These are phyloP conservation scores for Prinia subflava DNA, from an alignment of 2,113 vertebrate genomes.

Conservation along the genomic window DNA sequence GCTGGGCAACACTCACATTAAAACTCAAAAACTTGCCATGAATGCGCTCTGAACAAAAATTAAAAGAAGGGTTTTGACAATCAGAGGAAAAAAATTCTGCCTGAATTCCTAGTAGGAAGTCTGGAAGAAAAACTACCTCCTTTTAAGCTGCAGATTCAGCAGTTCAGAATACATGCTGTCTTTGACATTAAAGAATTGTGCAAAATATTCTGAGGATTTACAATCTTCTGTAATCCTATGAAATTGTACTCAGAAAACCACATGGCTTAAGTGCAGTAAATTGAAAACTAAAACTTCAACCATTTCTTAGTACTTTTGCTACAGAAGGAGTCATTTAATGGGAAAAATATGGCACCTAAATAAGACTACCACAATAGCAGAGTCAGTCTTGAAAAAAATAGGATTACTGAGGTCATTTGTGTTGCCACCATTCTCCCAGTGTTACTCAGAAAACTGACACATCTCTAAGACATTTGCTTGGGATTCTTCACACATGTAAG, in stretches of 20 bases:
- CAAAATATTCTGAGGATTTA: background rate
- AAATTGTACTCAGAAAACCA: background rate
- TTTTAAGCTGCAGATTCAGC: background rate
- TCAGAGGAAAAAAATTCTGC: background rate
- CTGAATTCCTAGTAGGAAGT: background rate
- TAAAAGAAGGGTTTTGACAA: background rate
- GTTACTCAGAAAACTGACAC: background rate
- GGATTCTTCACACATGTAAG: background rate
- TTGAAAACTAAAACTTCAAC: background rate
- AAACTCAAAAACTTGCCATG: background rate
- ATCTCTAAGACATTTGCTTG: background rate
- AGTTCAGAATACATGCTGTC: background rate
- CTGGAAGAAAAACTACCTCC: background rate
- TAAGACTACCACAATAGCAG: background rate
- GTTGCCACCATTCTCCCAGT: background rate
- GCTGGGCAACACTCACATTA: background rate
- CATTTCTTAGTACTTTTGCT: background rate
- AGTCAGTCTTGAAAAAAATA: background rate
- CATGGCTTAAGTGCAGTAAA: background rate
- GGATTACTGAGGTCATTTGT: background rate
- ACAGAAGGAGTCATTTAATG: background rate
- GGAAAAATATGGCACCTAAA: background rate
- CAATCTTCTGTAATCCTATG: background rate
- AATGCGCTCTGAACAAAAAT: background rate
- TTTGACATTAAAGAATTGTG: background rate